Evolutionary conservation across 1,140 invertebrate species (phyloP).

Genomic region (Drosophila aff.): DNA sequence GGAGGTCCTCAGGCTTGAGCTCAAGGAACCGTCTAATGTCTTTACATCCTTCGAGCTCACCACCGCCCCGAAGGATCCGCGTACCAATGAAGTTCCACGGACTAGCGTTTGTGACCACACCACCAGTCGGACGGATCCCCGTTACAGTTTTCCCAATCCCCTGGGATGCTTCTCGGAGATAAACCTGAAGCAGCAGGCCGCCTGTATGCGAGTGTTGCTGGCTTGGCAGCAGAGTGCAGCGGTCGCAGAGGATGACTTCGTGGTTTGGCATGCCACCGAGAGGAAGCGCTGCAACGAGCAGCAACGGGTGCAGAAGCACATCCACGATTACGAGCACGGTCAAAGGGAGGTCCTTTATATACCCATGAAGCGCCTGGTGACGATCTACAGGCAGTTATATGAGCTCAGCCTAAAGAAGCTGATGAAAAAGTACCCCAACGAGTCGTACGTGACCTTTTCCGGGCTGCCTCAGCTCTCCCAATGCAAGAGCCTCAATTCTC

Average conservation of each 20-base stretch:
- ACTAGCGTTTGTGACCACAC: constrained; percentile 29
- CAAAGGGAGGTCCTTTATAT: constrained; percentile 43
- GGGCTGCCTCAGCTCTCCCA: constrained; percentile 59
- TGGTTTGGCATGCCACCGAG: constrained; percentile 46
- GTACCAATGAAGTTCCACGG: constrained; percentile 34
- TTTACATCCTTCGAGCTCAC: constrained; percentile 39
- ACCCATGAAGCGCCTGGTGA: constrained; percentile 52
- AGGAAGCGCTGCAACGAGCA: constrained; percentile 51
- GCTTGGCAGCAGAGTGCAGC: constrained; percentile 32
- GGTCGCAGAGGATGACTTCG: constrained; percentile 38
- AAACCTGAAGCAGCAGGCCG: constrained; percentile 39
- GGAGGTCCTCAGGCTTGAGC: constrained; percentile 38
- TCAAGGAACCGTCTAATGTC: constrained; percentile 2
- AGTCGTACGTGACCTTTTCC: constrained; percentile 40
- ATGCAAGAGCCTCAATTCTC: constrained; percentile 48
- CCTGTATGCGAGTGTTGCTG: constrained; percentile 58
- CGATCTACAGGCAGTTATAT: constrained; percentile 47
- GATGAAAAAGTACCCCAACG: constrained; percentile 9
- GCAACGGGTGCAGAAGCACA: constrained; percentile 49
- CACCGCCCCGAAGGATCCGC: constrained; percentile 44
- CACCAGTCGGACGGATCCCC: neutral
- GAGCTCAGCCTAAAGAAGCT: constrained; percentile 9
- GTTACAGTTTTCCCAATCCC: constrained; percentile 43
- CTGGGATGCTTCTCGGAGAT: constrained; percentile 29
- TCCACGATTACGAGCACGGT: constrained; percentile 35